Conservation (phyloP, 2,888 invertebrate species). For the Tuta absoluta region DNA sequence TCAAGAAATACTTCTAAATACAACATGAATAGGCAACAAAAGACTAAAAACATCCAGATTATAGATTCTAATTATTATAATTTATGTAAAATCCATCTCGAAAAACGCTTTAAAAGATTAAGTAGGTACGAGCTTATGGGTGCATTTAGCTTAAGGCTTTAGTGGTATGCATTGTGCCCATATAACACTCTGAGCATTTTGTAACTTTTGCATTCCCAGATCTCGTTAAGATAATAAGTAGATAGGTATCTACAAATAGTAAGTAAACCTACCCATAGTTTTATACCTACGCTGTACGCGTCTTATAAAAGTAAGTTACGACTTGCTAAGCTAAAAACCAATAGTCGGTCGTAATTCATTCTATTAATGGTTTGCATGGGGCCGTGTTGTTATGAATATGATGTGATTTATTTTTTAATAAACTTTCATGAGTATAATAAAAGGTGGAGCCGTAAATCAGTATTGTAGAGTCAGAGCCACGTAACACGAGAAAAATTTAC, state of each 20-base stretch:
- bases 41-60: too few species aligned
- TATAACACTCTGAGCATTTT: slow-evolving; percentile 3
- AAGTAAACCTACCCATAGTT: neutral
- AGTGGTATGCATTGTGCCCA: too few species aligned
- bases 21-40: too few species aligned
- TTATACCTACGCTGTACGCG: slow-evolving; percentile 6
- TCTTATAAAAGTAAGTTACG: slow-evolving; percentile 29
- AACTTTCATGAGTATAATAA: slow-evolving; percentile 37
- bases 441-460: neutral
- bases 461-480: neutral
- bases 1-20: neutral
- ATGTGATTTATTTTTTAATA: slow-evolving; percentile 52
- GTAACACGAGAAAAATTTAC: neutral
- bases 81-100: neutral
- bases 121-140: neutral
- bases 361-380: slow-evolving; percentile 38
- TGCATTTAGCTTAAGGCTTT: neutral
- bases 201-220: slow-evolving; percentile 14
- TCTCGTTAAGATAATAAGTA: neutral
- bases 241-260: too few species aligned
- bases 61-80: too few species aligned
- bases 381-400: slow-evolving; percentile 33
- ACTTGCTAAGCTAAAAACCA: slow-evolving; percentile 35
- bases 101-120: neutral
- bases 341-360: slow-evolving; percentile 42